Conservation (phyloP, 2,797 vertebrate species). For the Parambassis ranga region DNA sequence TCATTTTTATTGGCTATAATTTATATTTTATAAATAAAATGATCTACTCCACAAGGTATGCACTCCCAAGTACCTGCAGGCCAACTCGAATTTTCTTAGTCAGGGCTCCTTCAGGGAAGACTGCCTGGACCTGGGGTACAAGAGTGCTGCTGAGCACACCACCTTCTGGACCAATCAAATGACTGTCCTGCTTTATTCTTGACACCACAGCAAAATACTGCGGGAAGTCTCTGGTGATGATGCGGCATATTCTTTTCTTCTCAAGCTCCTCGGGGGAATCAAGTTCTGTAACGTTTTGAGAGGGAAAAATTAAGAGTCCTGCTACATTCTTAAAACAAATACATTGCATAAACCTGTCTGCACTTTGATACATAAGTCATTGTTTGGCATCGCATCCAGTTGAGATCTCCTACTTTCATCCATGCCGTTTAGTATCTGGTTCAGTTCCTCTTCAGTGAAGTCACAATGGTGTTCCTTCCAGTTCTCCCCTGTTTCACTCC, state of each 20-base stretch:
- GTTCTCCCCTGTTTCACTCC: slow-evolving; percentile 95
- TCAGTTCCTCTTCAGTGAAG: slow-evolving; percentile 94
- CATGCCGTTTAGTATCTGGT: slow-evolving; percentile 97
- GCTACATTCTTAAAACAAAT: too few relatives aligned
- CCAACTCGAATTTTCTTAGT: slow-evolving; percentile 96
- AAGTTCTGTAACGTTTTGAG: slow-evolving; percentile 79
- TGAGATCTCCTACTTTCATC: slow-evolving; percentile 87
- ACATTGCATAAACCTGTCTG: too few relatives aligned
- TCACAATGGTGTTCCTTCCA: slow-evolving; percentile 98
- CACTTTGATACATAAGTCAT: too few relatives aligned
- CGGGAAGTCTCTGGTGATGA: slow-evolving; percentile 96
- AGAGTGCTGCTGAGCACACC: slow-evolving; percentile 94
- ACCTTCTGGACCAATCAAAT: slow-evolving; percentile 94
- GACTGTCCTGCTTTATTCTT: slow-evolving; percentile 95
- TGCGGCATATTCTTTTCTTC: slow-evolving; percentile 96
- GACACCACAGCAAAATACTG: slow-evolving; percentile 98
- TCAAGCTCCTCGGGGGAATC: slow-evolving; percentile 94
- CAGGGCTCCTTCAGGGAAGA: slow-evolving; percentile 95
- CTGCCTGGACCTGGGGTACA: slow-evolving; percentile 94
- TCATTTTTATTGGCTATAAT: not conserved
- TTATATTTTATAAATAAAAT: not conserved
- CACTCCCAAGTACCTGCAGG: slow-evolving; percentile 92
- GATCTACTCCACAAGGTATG: not conserved
- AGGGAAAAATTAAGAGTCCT: not conserved
- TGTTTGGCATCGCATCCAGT: not conserved